phyloP scores from a whole-genome alignment of 1,140 invertebrate genomes.

The Battus philenor region DNA sequence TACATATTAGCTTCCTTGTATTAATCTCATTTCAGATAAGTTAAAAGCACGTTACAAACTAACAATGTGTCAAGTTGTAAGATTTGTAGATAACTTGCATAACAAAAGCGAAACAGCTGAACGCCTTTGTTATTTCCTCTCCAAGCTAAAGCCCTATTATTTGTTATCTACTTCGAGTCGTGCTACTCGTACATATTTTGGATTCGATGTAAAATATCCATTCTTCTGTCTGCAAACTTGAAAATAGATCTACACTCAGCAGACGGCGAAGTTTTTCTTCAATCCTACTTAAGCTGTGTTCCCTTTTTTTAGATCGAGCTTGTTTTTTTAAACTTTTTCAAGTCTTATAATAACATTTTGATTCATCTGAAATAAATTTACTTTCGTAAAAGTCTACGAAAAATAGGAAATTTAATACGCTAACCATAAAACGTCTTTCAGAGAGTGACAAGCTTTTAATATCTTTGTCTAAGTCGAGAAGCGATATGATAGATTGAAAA shows the following conservation, averaged over 20 bases:
- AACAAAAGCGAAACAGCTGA: constrained; percentile 6
- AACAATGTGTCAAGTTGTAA: constrained; percentile 1
- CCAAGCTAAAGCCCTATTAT: background rate
- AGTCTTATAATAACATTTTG: too few relatives aligned
- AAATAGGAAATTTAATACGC: too few relatives aligned
- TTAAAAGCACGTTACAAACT: background rate
- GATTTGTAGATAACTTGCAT: constrained; percentile 3
- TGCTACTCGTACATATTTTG: constrained; percentile 16
- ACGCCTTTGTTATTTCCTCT: constrained; percentile 3
- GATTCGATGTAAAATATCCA: constrained; percentile 24
- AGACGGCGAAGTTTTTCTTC: constrained; percentile 21
- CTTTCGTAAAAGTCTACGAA: too few relatives aligned
- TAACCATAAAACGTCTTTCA: too few relatives aligned
- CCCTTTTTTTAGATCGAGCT: constrained; percentile 13
- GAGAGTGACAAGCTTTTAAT: background rate
- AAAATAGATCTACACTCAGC: constrained; percentile 21
- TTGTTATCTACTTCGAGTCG: constrained; percentile 8
- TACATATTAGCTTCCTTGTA: too few relatives aligned
- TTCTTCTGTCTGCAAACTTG: constrained; percentile 24
- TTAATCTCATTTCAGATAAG: too few relatives aligned
- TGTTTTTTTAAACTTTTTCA: background rate
- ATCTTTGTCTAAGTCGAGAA: constrained; percentile 11
- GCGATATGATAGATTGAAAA: constrained; percentile 17
- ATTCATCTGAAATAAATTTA: too few relatives aligned
- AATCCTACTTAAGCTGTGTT: constrained; percentile 17